These are phyloP conservation scores for Plecotus auritus DNA, from an alignment of 2,113 vertebrate genomes.

Conservation along the genomic window DNA sequence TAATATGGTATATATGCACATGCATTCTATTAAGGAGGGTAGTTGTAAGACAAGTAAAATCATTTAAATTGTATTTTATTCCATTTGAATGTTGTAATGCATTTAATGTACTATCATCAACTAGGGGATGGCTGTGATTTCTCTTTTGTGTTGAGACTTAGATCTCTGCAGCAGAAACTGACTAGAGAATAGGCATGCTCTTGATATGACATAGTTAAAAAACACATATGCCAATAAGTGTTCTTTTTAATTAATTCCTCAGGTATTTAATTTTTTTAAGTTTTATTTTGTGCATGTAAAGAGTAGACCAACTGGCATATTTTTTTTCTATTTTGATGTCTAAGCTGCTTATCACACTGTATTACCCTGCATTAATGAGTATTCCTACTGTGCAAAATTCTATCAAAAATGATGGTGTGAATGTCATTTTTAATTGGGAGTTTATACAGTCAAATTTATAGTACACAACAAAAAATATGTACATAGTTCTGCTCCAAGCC, in stretches of 20 bases:
- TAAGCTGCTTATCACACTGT: constrained; percentile 68
- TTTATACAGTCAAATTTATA: constrained; percentile 69
- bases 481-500: constrained; percentile 49
- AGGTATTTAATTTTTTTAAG: constrained; percentile 50
- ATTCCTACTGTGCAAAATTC: constrained; percentile 72
- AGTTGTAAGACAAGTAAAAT: not conserved
- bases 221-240: not conserved
- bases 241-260: constrained; percentile 53
- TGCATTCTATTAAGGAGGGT: not conserved
- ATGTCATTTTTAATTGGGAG: constrained; percentile 75
- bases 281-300: constrained; percentile 53
- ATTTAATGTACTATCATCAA: constrained; percentile 3
- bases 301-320: constrained; percentile 42
- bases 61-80: constrained; percentile 5
- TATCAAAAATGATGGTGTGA: constrained; percentile 71
- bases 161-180: not conserved
- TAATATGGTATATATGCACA: not conserved
- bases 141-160: not conserved
- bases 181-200: not conserved
- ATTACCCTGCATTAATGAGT: constrained; percentile 71
- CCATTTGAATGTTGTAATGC: not conserved
- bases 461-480: constrained; percentile 66
- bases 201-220: constrained; percentile 33
- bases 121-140: not conserved
- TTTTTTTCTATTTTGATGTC: constrained; percentile 51